These are phyloP conservation scores for Cryptus armator DNA, from an alignment of 2,888 invertebrate species.

Conservation along the genomic window DNA sequence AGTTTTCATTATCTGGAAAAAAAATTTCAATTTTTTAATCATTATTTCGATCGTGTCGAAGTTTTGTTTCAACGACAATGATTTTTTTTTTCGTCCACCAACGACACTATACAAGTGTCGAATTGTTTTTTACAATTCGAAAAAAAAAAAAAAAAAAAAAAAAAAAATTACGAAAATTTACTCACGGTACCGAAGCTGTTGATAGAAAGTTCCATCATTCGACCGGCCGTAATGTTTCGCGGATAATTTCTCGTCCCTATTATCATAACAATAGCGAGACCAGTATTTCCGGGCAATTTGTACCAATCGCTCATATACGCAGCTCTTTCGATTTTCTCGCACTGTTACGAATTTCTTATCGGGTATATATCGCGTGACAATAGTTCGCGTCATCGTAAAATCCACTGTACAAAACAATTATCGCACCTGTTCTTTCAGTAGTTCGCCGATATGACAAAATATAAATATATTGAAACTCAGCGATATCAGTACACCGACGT, in stretches of 20 bases:
- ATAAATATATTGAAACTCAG: conserved; percentile 70
- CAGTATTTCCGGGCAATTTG: conserved; percentile 49
- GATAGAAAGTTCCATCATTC: conserved; percentile 64
- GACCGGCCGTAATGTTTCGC: conserved; percentile 65
- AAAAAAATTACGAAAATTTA: conserved; percentile 4
- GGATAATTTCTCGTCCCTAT: conserved; percentile 55
- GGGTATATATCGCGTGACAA: background rate
- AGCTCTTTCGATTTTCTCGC: conserved; percentile 43
- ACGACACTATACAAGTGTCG: too few relatives aligned
- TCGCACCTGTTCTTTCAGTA: conserved; percentile 64
- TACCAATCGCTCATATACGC: conserved; percentile 68
- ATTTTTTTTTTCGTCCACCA: background rate
- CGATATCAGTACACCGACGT: conserved; percentile 60
- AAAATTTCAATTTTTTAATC: background rate
- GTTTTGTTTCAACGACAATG: background rate
- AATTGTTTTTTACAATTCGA: too few relatives aligned
- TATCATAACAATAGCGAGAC: conserved; percentile 57
- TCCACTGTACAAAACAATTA: too few relatives aligned
- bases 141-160: too few relatives aligned
- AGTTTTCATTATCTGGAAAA: conserved; percentile 72
- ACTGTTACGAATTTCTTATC: conserved; percentile 35
- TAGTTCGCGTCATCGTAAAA: background rate
- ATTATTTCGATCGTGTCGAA: background rate
- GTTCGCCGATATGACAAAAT: conserved; percentile 72
- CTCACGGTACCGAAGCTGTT: conserved; percentile 58